Conservation (phyloP, 2,888 invertebrate genomes). For the Magallana nippona region DNA sequence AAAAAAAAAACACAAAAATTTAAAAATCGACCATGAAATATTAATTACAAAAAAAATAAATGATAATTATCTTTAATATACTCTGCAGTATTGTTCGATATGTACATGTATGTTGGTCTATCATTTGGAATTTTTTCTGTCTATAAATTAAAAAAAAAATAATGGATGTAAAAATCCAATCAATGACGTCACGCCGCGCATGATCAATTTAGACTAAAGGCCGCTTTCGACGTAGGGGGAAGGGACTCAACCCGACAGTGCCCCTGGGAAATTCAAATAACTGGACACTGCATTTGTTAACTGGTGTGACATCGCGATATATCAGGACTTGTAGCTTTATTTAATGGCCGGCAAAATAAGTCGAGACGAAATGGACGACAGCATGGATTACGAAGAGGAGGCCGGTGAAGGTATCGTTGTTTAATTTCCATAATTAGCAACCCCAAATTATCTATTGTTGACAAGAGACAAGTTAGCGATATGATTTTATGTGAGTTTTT, state of each 20-base stretch:
- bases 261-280: slow-evolving; percentile 9
- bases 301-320: neutral
- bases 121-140: too few species aligned
- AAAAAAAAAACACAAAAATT: too few species aligned
- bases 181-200: slow-evolving; percentile 74
- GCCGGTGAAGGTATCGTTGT: slow-evolving; percentile 55
- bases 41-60: too few species aligned
- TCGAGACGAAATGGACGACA: slow-evolving; percentile 69
- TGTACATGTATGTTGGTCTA: too few species aligned
- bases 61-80: too few species aligned
- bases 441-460: slow-evolving; percentile 20
- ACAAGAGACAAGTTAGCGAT: neutral
- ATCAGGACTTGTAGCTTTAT: neutral
- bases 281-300: slow-evolving; percentile 15
- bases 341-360: slow-evolving; percentile 51
- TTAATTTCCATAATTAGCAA: slow-evolving; percentile 49
- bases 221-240: slow-evolving; percentile 59
- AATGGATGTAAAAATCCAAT: slow-evolving; percentile 72
- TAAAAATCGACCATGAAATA: too few species aligned
- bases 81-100: too few species aligned
- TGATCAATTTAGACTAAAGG: slow-evolving; percentile 62
- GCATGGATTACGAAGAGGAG: slow-evolving; percentile 69
- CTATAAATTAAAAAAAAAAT: slow-evolving; percentile 54
- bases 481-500: too few species aligned
- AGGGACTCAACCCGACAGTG: slow-evolving; percentile 46